These are phyloP conservation scores for Iguana delicatissima DNA, from an alignment of 2,797 vertebrate genomes.

Conservation along the genomic window DNA sequence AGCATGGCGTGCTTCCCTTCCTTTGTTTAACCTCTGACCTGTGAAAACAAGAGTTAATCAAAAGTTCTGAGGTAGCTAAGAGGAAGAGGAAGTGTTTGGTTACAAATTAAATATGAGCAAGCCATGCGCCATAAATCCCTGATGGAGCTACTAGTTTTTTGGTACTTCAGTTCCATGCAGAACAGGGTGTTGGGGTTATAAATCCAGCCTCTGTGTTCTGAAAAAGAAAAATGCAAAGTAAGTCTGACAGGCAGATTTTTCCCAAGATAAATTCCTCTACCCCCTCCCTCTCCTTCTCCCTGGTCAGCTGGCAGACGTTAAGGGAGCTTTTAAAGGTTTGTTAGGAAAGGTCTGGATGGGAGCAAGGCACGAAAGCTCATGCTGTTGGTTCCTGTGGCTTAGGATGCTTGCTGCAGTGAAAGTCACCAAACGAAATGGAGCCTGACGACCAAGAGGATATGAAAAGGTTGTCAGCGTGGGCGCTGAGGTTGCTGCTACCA, in stretches of 20 bases:
- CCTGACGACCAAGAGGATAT: background rate
- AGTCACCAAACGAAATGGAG: conserved; percentile 22
- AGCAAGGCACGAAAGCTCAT: conserved; percentile 48
- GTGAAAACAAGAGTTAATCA: conserved; percentile 89
- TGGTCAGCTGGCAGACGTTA: conserved; percentile 34
- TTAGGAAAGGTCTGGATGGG: conserved; percentile 58
- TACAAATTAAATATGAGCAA: conserved; percentile 98
- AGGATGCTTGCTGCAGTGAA: conserved; percentile 43
- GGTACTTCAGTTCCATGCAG: conserved; percentile 83
- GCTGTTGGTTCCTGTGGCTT: conserved; percentile 56
- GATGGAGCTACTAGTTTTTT: conserved; percentile 80
- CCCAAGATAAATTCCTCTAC: conserved; percentile 25
- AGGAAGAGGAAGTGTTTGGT: conserved; percentile 98
- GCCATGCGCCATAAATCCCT: conserved; percentile 95
- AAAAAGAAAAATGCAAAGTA: background rate
- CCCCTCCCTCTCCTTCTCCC: conserved; percentile 35
- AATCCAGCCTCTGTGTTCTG: conserved; percentile 75
- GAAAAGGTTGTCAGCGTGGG: no score
- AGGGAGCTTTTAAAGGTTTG: conserved; percentile 15
- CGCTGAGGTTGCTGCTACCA: background rate
- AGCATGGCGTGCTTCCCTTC: conserved; percentile 87
- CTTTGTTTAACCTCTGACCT: conserved; percentile 99
- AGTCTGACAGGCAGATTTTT: conserved; percentile 49
- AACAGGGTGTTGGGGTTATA: conserved; percentile 80
- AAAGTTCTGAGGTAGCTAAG: conserved; percentile 89